These are phyloP conservation scores for Drosophila flavopinicola DNA, from an alignment of 2,888 invertebrate species.

Conservation along the genomic window DNA sequence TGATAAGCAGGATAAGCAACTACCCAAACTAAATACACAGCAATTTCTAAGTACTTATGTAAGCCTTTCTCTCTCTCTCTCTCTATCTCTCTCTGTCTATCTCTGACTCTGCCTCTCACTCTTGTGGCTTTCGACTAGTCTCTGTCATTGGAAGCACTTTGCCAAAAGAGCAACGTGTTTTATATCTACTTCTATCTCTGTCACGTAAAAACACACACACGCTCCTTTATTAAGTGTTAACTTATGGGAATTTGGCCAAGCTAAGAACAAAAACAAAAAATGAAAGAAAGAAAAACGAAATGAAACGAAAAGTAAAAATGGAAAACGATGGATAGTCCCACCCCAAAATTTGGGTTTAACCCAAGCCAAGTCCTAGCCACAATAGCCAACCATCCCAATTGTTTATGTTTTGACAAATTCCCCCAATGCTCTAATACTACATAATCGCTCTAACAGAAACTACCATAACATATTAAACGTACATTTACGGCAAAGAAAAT, in stretches of 20 bases:
- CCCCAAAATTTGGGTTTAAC: conserved; percentile 41
- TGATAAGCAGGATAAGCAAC: conserved; percentile 4
- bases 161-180: conserved; percentile 8
- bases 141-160: conserved; percentile 9
- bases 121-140: conserved; percentile 7
- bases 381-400: conserved; percentile 11
- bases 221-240: conserved; percentile 29
- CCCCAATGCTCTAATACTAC: neutral
- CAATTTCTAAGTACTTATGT: conserved; percentile 5
- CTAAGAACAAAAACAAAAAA: neutral
- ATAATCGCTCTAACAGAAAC: conserved; percentile 7
- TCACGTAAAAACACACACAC: conserved; percentile 12
- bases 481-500: conserved; percentile 20
- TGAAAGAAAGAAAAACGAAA: neutral
- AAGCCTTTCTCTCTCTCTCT: neutral
- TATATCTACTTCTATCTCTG: conserved; percentile 27
- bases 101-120: neutral
- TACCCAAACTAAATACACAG: conserved; percentile 2
- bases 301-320: neutral
- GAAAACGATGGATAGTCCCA: conserved; percentile 28
- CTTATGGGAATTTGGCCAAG: conserved; percentile 22
- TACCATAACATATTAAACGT: conserved; percentile 14
- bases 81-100: neutral
- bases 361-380: conserved; percentile 34
- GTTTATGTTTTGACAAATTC: neutral